Evolutionary conservation across 2,797 vertebrate genomes (phyloP).

Genomic region (Aphelocoma californica): DNA sequence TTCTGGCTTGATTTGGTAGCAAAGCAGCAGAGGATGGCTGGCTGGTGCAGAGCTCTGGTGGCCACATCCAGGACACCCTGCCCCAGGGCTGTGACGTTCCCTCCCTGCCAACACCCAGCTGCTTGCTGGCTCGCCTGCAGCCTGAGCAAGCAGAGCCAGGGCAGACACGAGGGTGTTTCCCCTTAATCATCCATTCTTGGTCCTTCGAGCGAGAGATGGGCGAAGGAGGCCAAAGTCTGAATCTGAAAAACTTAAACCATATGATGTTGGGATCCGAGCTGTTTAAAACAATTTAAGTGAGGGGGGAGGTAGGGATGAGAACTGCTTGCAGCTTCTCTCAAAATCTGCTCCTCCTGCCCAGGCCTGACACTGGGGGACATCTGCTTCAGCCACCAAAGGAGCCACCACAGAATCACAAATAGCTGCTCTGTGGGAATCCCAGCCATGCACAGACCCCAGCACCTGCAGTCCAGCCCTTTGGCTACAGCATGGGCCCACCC

Average conservation of each 20-base stretch:
- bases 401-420: background rate
- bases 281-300: background rate
- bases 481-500: background rate
- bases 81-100: background rate
- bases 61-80: background rate
- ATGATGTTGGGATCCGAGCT: background rate
- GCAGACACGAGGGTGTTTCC: conserved; percentile 10
- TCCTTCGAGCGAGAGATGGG: background rate
- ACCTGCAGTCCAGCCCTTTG: rapidly evolving
- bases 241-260: background rate
- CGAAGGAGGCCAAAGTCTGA: background rate
- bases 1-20: background rate
- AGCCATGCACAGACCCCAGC: background rate
- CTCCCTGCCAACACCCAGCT: background rate
- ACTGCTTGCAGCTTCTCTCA: background rate
- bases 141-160: background rate
- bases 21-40: background rate
- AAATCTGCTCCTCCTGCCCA: background rate
- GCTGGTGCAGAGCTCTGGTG: background rate
- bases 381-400: background rate
- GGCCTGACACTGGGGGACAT: background rate
- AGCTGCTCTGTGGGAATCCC: rapidly evolving
- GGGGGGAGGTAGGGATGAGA: background rate
- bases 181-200: background rate
- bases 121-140: background rate